Conservation (phyloP, 2,113 vertebrate species). For the Daubentonia madagascariensis region DNA sequence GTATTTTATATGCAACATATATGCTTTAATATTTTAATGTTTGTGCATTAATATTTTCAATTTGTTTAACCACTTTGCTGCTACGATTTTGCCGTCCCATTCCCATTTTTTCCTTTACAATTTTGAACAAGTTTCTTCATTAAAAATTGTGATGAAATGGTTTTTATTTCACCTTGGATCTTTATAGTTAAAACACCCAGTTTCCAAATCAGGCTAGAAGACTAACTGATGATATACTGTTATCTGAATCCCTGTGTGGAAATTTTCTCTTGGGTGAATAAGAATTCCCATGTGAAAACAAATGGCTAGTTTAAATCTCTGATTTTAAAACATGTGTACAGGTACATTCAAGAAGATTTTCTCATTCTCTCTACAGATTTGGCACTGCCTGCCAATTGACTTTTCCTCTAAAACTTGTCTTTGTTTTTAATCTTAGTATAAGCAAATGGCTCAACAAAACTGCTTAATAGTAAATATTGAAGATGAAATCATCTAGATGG, state of each 20-base stretch:
- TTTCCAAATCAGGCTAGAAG: slow-evolving; percentile 44
- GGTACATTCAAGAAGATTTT: background rate
- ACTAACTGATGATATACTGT: slow-evolving; percentile 32
- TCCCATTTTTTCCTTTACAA: slow-evolving; percentile 76
- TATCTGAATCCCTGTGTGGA: slow-evolving; percentile 15
- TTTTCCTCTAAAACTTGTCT: slow-evolving; percentile 47
- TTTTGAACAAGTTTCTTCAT: slow-evolving; percentile 74
- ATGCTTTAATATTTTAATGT: slow-evolving; percentile 84
- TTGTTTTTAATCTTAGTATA: slow-evolving; percentile 43
- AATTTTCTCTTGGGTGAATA: slow-evolving; percentile 28
- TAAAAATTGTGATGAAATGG: slow-evolving; percentile 60
- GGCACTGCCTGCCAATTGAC: slow-evolving; percentile 38
- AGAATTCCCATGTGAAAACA: slow-evolving; percentile 13
- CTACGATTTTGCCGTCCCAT: slow-evolving; percentile 84
- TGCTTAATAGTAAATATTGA: background rate
- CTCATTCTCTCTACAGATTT: background rate
- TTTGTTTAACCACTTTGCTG: slow-evolving; percentile 93
- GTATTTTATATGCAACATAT: slow-evolving; percentile 93
- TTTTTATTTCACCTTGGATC: slow-evolving; percentile 65
- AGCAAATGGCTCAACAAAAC: slow-evolving; percentile 49
- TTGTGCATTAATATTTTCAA: slow-evolving; percentile 85
- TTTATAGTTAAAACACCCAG: slow-evolving; percentile 44
- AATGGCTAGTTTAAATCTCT: background rate
- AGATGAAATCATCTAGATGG: slow-evolving; percentile 4
- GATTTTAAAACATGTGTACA: background rate